Evolutionary conservation across 1,140 invertebrate genomes (phyloP).

Genomic region (Vanessa atalanta): DNA sequence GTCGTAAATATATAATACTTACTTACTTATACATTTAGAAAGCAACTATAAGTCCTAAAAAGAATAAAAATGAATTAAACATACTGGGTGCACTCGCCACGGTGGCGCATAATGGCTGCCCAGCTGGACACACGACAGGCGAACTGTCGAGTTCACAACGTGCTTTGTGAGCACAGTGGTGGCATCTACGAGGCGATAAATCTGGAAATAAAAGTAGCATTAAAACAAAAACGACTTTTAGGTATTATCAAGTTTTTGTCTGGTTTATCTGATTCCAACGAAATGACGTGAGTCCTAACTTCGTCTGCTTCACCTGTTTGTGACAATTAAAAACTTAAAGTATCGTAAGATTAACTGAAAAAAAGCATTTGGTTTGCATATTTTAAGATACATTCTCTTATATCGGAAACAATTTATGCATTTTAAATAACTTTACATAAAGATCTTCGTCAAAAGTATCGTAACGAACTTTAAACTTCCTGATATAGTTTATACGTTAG

Average conservation of each 20-base stretch:
- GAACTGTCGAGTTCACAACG: constrained; percentile 35
- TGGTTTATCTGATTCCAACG: too few species aligned
- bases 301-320: too few species aligned
- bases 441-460: too few species aligned
- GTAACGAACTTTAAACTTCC: too few species aligned
- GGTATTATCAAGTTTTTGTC: not conserved
- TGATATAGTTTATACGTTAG: too few species aligned
- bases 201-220: constrained; percentile 27
- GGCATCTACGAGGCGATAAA: constrained; percentile 45
- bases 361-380: too few species aligned
- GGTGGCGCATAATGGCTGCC: constrained; percentile 56
- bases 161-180: constrained; percentile 45
- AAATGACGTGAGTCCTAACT: too few species aligned
- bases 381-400: too few species aligned
- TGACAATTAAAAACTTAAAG: not conserved
- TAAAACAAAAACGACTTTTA: not conserved
- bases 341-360: not conserved
- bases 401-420: too few species aligned
- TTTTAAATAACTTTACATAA: too few species aligned
- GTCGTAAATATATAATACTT: not conserved
- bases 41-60: not conserved
- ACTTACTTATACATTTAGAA: not conserved
- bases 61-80: constrained; percentile 29
- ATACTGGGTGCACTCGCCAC: constrained; percentile 56
- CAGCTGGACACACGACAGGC: constrained; percentile 47